A percentile compares a stretch with the other conserved stretches of the same genome.
Conservation (phyloP, 2,888 invertebrate species). For the Atethmia centrago region DNA sequence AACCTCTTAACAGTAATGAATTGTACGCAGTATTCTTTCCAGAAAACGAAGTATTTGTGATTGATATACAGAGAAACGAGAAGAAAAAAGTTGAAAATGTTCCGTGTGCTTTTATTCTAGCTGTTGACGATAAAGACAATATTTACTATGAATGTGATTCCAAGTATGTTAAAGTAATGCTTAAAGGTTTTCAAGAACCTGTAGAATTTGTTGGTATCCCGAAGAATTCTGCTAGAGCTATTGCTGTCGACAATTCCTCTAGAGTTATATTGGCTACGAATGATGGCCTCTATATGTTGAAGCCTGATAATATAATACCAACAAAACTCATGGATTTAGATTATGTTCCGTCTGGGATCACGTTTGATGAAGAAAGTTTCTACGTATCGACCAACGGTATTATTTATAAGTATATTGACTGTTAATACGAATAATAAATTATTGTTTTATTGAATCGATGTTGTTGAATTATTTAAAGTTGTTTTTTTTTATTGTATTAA, state of each 20-base stretch:
- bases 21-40: constrained; percentile 83
- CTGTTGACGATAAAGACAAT: constrained; percentile 82
- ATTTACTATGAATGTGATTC: constrained; percentile 87
- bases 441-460: constrained; percentile 9
- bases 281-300: constrained; percentile 84
- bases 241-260: constrained; percentile 74
- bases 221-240: constrained; percentile 83
- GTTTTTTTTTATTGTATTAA: background rate
- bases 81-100: constrained; percentile 79
- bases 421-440: constrained; percentile 45
- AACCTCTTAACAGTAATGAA: constrained; percentile 76
- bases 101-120: constrained; percentile 84
- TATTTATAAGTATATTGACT: constrained; percentile 81
- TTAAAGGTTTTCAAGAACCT: constrained; percentile 85
- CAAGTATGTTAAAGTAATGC: constrained; percentile 84
- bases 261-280: constrained; percentile 82
- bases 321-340: constrained; percentile 85
- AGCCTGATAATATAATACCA: constrained; percentile 82
- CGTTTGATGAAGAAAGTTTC: constrained; percentile 75
- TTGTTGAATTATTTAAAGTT: constrained; percentile 29
- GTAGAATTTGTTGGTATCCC: constrained; percentile 85
- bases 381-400: constrained; percentile 81
- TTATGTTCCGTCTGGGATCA: constrained; percentile 81
- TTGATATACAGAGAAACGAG: constrained; percentile 80
- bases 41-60: constrained; percentile 81